phyloP scores from a whole-genome alignment of 2,113 vertebrate genomes.

The Ramphastos sulfuratus region DNA sequence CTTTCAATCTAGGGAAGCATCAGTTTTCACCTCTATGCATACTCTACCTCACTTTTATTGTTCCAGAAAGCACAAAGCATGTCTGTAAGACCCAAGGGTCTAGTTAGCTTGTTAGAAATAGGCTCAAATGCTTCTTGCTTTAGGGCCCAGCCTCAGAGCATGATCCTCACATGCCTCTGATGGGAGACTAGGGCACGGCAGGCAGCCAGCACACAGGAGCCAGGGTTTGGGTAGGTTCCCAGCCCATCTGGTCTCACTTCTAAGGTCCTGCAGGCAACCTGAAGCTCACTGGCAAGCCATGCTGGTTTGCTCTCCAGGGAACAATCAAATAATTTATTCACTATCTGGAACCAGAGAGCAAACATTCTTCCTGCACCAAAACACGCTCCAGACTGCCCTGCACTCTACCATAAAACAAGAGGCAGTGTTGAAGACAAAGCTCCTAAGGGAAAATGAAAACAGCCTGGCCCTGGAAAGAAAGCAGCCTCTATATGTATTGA shows the following conservation, averaged over 20 bases:
- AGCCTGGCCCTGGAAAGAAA: neutral
- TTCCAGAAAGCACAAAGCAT: neutral
- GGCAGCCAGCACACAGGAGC: neutral
- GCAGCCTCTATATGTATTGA: neutral
- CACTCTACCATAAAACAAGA: neutral
- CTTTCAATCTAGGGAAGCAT: neutral
- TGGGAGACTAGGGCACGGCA: neutral
- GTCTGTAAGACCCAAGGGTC: neutral
- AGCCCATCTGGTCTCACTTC: slow-evolving; percentile 25
- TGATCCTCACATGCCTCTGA: fast-evolving
- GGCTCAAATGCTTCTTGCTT: fast-evolving
- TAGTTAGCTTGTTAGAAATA: neutral
- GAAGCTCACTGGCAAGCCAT: neutral
- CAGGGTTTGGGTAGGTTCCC: slow-evolving; percentile 10
- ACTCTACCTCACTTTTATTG: neutral
- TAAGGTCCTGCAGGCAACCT: neutral
- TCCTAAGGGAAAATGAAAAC: neutral
- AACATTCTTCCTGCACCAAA: neutral
- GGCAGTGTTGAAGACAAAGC: neutral
- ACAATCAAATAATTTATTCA: slow-evolving; percentile 18
- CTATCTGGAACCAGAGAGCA: neutral
- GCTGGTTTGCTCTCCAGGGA: neutral
- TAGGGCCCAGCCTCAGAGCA: neutral
- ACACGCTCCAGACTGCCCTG: neutral
- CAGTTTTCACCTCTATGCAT: neutral